Percentiles rank a stretch among this genome's conserved stretches.
Conservation (phyloP, 2,888 invertebrate species). For the Xestia c-nigrum region DNA sequence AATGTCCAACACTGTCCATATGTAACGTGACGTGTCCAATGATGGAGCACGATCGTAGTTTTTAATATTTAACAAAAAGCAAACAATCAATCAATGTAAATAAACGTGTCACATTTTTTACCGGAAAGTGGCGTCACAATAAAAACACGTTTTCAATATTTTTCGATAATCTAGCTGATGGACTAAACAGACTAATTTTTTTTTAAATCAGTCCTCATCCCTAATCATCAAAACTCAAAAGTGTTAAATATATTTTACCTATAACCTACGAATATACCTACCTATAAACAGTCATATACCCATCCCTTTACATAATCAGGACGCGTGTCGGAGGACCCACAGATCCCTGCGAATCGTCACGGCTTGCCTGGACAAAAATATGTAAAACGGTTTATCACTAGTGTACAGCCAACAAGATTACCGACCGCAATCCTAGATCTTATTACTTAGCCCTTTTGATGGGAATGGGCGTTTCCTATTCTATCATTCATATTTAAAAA, state of each 20-base stretch:
- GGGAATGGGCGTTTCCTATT: background rate
- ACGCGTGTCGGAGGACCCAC: background rate
- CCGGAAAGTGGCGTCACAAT: no score
- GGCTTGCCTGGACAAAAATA: slow-evolving; percentile 21
- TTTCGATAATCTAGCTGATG: no score
- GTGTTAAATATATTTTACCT: background rate
- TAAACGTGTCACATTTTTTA: no score
- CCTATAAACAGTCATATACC: background rate
- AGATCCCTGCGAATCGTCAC: slow-evolving; percentile 5
- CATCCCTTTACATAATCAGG: slow-evolving; percentile 28
- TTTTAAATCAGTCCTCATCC: no score
- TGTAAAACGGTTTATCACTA: slow-evolving; percentile 21
- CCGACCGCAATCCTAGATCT: background rate
- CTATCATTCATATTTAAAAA: slow-evolving; percentile 16
- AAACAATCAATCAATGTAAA: no score
- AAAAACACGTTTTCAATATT: no score
- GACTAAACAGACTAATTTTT: no score
- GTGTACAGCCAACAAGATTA: slow-evolving; percentile 16
- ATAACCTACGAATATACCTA: background rate
- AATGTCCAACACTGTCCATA: no score
- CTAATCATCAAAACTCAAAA: background rate
- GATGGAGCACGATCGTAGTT: no score
- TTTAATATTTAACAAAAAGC: no score
- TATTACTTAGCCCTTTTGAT: slow-evolving; percentile 20
- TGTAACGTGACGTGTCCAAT: no score